These are phyloP conservation scores for Falco punctatus DNA, from an alignment of 2,113 vertebrate species.

Conservation along the genomic window DNA sequence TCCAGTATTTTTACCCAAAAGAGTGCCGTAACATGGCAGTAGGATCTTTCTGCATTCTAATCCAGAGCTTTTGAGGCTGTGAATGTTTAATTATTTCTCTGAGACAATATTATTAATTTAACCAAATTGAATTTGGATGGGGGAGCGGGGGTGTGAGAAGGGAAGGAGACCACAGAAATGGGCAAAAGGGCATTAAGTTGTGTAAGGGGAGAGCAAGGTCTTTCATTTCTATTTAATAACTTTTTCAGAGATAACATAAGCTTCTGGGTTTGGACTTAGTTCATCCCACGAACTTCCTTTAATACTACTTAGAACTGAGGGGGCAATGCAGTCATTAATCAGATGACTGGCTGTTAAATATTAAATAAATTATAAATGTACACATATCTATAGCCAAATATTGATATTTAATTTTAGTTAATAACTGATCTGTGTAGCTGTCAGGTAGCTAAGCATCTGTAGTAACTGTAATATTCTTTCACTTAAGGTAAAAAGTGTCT, in stretches of 20 bases:
- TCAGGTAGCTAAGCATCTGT: not conserved
- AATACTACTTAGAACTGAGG: not conserved
- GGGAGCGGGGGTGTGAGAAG: not conserved
- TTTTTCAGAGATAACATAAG: not conserved
- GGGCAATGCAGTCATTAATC: not conserved
- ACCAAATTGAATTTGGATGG: not conserved
- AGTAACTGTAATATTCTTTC: not conserved
- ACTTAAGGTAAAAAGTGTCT: not conserved
- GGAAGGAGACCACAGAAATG: not conserved
- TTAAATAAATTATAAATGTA: not conserved
- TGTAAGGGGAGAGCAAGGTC: not conserved
- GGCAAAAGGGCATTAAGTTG: not conserved
- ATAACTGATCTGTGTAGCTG: not conserved
- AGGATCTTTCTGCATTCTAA: not conserved
- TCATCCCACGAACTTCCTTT: not conserved
- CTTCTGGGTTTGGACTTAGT: not conserved
- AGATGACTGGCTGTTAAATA: not conserved
- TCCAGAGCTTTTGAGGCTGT: not conserved
- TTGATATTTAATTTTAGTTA: not conserved
- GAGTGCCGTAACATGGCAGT: not conserved
- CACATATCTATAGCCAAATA: not conserved
- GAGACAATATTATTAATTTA: not conserved
- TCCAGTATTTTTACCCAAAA: not conserved
- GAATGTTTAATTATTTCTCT: not conserved
- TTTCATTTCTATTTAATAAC: not conserved